Evolutionary conservation across 2,888 invertebrate species (phyloP).

Genomic region (Choristoneura rosaceana): DNA sequence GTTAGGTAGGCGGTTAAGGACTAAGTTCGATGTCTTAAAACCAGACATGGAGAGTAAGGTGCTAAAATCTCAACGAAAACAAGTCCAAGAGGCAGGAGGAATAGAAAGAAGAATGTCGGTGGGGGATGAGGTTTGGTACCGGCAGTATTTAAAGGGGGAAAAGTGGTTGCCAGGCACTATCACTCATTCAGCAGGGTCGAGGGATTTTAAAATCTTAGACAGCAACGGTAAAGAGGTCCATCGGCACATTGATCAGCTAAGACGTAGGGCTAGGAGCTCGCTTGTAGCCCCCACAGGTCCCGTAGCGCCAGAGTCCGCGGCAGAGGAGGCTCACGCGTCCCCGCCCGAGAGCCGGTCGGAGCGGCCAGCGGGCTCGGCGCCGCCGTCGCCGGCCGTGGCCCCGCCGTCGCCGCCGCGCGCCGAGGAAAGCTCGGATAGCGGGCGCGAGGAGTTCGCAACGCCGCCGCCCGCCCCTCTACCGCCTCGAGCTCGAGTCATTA

Average conservation of each 20-base stretch:
- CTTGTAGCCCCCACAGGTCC: background rate
- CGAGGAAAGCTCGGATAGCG: no score
- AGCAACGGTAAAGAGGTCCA: background rate
- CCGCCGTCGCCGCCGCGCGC: no score
- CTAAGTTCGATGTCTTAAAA: background rate
- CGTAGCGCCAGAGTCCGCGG: background rate
- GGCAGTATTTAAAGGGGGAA: conserved; percentile 15
- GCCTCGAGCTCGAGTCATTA: background rate
- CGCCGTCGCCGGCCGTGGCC: background rate
- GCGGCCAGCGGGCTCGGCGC: background rate
- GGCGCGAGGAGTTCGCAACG: no score
- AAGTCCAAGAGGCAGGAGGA: background rate
- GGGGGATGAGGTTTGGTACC: background rate
- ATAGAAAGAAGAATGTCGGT: background rate
- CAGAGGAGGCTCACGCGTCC: background rate
- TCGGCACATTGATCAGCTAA: conserved; percentile 8
- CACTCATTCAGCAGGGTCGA: background rate
- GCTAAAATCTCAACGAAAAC: background rate
- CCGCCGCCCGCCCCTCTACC: background rate
- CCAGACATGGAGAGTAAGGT: background rate
- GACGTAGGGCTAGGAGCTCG: background rate
- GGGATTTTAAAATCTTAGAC: background rate
- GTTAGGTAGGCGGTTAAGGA: background rate
- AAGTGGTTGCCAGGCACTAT: conserved; percentile 7
- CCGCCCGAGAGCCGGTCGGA: background rate